Conservation (phyloP, 35 echinoderm and acorn worm genomes). For the Heliocidaris tuberculata region DNA sequence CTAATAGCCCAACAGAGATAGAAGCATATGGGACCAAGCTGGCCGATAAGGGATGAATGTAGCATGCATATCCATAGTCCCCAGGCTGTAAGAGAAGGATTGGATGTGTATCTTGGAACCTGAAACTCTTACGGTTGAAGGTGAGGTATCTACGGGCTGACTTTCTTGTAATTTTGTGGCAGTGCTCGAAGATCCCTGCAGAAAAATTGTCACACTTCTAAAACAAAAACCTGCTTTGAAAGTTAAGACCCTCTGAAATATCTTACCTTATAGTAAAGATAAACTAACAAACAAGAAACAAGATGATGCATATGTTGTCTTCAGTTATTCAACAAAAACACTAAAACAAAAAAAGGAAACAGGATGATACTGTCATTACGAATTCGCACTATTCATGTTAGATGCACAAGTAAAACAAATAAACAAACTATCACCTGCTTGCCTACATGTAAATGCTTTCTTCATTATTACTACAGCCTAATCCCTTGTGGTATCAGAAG, state of each 20-base stretch:
- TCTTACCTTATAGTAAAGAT: not conserved
- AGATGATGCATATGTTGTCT: too few relatives aligned
- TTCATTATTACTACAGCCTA: too few relatives aligned
- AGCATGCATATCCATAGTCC: not conserved
- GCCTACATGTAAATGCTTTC: too few relatives aligned
- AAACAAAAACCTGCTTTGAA: not conserved
- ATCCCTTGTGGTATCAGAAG: too few relatives aligned
- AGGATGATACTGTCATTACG: not conserved
- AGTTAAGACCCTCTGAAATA: not conserved
- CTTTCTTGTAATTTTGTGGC: not conserved
- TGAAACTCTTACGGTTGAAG: not conserved
- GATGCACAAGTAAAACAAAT: too few relatives aligned
- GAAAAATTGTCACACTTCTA: not conserved
- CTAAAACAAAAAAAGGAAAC: too few relatives aligned
- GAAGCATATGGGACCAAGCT: not conserved
- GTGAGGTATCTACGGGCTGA: not conserved
- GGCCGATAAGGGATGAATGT: not conserved
- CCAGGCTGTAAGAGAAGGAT: conserved; percentile 5
- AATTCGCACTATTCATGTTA: too few relatives aligned
- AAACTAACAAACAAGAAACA: not conserved
- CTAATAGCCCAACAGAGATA: not conserved
- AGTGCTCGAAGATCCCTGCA: not conserved
- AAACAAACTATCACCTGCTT: too few relatives aligned
- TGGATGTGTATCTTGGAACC: not conserved
- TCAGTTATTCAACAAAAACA: too few relatives aligned